Base-by-base conservation (phyloP, 2,888 invertebrate species). In the Chelonus formosanus region DNA sequence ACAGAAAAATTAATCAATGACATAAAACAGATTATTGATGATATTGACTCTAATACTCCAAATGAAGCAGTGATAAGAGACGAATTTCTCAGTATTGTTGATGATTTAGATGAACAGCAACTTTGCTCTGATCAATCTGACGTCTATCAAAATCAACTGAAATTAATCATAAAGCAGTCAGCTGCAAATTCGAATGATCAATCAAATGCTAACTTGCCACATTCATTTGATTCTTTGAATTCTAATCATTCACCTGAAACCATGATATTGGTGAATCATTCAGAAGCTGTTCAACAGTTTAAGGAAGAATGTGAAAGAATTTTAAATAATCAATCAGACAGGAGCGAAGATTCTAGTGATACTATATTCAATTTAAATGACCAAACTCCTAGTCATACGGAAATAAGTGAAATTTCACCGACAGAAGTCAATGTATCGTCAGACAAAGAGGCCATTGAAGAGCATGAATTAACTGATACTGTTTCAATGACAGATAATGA, bases 401-500 rank as follows among this genome's bases (percentile, higher is more conserved):
- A 20, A 20, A 20, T 20, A 2, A 20, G 20, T 20, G 20, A 20
- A 20, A 1, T 20, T 20, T 20, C 20, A 20, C 20, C 20, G 20
- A 20, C 20, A 20, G 20, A 20, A 20, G 20, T 20, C 20, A 20
- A 20, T 20, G 20, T 20, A 20, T 20, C 20, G 1, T 20, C 2
- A 20, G 20, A 20, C 20, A 20, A 20, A 20, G 20, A 20, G 20
- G 20, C 20, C 20, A 20, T 20, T 57, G 32, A 57, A 44, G 6
- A 40, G 4, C 6, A 6, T 35, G 35, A 47, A 5, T 5, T 43
- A 4, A 7, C 40, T 5, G 40, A 5, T 4, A 40, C 40, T 5
- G 3, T 40, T 40, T 40, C 40, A 6, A 6, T 40, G 4, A 40
- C 75, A 0, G 76, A 76, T 6, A 72, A 73, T 34, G 78, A 78